A percentile compares a stretch with the other conserved stretches of the same genome.
Conservation (phyloP, 1,140 invertebrate genomes). For the Mactra quadrangularis region DNA sequence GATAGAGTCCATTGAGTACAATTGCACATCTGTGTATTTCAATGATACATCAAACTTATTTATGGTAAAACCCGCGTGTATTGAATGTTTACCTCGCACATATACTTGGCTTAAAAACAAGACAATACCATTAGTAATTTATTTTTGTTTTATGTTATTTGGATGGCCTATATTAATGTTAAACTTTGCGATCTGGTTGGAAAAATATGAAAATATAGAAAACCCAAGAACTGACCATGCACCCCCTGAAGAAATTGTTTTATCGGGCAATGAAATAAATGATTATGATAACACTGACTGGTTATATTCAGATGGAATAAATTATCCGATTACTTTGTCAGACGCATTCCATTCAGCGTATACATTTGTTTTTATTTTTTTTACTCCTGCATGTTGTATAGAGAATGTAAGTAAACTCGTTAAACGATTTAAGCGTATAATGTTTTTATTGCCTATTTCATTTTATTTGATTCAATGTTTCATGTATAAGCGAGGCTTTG, state of each 20-base stretch:
- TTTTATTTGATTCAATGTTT: background rate
- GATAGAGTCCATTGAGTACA: background rate
- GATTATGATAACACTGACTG: too few relatives aligned
- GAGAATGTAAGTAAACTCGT: background rate
- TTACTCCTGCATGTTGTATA: too few relatives aligned
- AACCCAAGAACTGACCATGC: too few relatives aligned
- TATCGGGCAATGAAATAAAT: too few relatives aligned
- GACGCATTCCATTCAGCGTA: background rate
- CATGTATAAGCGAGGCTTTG: slow-evolving; percentile 5
- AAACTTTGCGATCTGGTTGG: too few relatives aligned
- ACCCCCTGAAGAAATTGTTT: background rate
- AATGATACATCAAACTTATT: background rate
- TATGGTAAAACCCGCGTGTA: too few relatives aligned
- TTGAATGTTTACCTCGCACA: background rate
- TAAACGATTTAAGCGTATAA: background rate
- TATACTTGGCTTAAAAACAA: too few relatives aligned
- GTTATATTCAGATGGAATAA: slow-evolving; percentile 8
- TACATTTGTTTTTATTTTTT: too few relatives aligned
- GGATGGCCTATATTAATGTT: background rate
- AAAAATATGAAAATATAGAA: too few relatives aligned
- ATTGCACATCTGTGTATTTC: background rate
- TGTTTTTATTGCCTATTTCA: background rate
- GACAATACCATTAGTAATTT: background rate
- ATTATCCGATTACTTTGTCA: background rate
- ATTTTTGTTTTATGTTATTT: background rate